Evolutionary conservation across 2,113 vertebrate species (phyloP), one percentile per base, ranked within the genome.

Genomic region (Leptobrachium ailaonicum): DNA sequence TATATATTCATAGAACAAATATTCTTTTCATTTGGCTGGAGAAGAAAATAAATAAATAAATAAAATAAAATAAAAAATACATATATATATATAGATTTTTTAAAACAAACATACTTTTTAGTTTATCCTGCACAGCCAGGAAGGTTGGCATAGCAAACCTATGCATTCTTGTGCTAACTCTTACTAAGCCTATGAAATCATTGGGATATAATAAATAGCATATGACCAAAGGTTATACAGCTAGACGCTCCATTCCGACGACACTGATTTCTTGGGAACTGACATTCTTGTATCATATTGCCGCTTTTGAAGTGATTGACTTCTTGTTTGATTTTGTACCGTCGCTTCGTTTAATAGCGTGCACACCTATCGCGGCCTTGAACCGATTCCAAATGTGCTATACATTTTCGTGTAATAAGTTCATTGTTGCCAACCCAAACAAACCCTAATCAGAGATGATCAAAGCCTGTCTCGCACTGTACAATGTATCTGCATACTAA

Each of bases 291-390:
- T 79, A 88, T 72, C 87, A 85, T 3, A 32, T 82, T 88, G 87
- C 90, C 88, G 91, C 89, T 86, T 90, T 87, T 86, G 85, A 88
- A 89, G 89, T 94, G 93, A 94, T 92, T 94, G 92, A 91, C 92
- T 89, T 32, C 90, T 92, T 93, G 92, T 94, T 92, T 92, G 91
- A 89, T 90, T 92, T 93, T 74, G 11, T 74, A 80, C 67, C 60
- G 66, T 91, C 87, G 91, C 91, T 90, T 89, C 90, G 91, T 91
- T 92, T 92, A 91, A 94, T 92, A 94, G 90, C 90, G 87, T 92
- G 90, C 91, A 93, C 92, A 94, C 93, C 93, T 94, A 93, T 93
- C 93, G 91, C 90, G 94, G 92, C 93, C 92, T 94, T 94, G 93
- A 94, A 93, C 91, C 90, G 92, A 90, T 94, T 94, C 92, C 92